Evolutionary conservation across 2,888 invertebrate genomes (phyloP), one percentile per base, ranked within the genome.

Genomic region (Limnephilus auricula): DNA sequence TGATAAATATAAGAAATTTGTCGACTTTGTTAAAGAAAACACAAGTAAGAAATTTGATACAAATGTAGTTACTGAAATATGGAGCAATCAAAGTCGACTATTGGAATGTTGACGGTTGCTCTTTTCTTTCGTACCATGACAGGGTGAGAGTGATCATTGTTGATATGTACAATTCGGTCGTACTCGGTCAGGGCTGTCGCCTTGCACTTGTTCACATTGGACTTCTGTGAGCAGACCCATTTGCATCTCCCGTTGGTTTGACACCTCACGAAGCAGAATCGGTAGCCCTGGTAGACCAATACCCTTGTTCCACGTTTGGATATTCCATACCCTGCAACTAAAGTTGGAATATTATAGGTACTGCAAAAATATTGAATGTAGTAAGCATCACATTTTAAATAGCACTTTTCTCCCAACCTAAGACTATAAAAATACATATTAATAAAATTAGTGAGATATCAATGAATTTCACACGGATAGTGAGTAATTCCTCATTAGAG

Each of bases 181-280:
- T 9, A 50, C 80, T 92, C 92, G 10, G 92, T 92, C 32, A 89
- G 15, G 18, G 92, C 92, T 18, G 89, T 80, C 18, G 92, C 92
- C 37, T 85, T 92, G 89, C 92, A 92, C 5, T 40, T 84, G 82
- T 92, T 92, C 32, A 30, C 31, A n/a, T 83, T 85, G 32, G 92
- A 92, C 31, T 86, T 89, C 78, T 92, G 92, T 10, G 92, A 92
- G 86, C 92, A 92, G 30, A 92, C 84, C 91, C 91, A 91, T 37
- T 91, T 91, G 87, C 79, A 90, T 34, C 89, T 30, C 18, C 92
- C 92, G 32, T 86, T 78, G 65, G 25, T 80, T 78, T 91, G 91
- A 30, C 65, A 65, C 10, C 90, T 37, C 30, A 90, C 91, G 37
- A 90, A 90, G 50, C 91, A 91, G 79, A 91, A 91, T 9, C 91